Percentiles rank a stretch among this genome's conserved stretches.
phyloP scores from a whole-genome alignment of 1,140 invertebrate species.

The Drosophila setifemur region DNA sequence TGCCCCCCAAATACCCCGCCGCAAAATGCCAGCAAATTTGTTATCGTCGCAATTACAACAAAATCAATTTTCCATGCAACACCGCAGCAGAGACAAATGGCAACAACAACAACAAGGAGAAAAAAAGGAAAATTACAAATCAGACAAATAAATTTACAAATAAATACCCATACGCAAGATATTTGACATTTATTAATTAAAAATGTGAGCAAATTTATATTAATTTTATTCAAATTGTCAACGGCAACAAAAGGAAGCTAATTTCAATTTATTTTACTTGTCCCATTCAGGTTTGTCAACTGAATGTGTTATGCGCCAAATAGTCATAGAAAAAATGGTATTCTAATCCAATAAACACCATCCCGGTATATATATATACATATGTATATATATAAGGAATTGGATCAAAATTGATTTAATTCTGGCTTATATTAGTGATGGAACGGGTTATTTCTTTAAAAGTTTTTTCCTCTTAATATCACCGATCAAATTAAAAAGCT shows the following conservation, averaged over 20 bases:
- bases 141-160: constrained; percentile 77
- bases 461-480: not conserved
- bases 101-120: constrained; percentile 6
- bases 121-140: constrained; percentile 53
- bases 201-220: constrained; percentile 73
- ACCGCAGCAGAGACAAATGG: constrained; percentile 15
- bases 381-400: not conserved
- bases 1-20: not conserved
- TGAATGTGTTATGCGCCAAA: constrained; percentile 11
- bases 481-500: not conserved
- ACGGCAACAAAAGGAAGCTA: constrained; percentile 75
- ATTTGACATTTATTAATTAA: constrained; percentile 81
- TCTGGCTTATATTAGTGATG: no score
- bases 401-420: not conserved
- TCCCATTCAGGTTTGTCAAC: constrained; percentile 50
- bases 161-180: constrained; percentile 59
- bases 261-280: constrained; percentile 77
- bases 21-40: constrained; percentile 48
- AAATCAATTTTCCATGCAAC: constrained; percentile 62
- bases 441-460: no score
- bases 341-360: constrained; percentile 41
- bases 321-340: constrained; percentile 48
- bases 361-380: not conserved
- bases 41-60: constrained; percentile 57
- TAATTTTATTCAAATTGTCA: constrained; percentile 81